phyloP scores from a whole-genome alignment of 2,113 vertebrate species.

The Gnathonemus echidnorhynchus region DNA sequence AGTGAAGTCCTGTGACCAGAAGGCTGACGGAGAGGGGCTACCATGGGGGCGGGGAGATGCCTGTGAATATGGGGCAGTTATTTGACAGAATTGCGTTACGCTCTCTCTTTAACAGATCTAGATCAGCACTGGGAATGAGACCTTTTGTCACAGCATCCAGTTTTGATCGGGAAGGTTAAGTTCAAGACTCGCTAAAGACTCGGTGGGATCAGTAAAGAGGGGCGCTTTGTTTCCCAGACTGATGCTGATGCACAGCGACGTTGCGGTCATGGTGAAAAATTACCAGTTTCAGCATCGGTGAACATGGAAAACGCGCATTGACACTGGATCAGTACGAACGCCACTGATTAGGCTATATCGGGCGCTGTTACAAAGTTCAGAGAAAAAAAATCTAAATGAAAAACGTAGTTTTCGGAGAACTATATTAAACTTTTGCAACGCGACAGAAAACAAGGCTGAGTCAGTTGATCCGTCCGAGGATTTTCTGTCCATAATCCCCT shows the following conservation, averaged over 20 bases:
- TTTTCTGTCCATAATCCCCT: background rate
- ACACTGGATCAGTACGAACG: background rate
- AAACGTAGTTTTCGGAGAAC: background rate
- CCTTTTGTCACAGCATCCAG: background rate
- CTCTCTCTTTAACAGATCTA: background rate
- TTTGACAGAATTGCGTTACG: background rate
- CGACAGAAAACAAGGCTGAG: background rate
- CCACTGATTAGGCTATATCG: background rate
- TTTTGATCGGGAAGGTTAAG: background rate
- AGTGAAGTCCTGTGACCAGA: background rate
- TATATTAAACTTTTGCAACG: background rate
- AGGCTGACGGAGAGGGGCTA: background rate
- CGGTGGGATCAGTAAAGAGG: background rate
- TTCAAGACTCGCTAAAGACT: background rate
- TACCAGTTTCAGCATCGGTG: background rate
- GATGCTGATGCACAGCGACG: background rate
- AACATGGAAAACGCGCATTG: background rate
- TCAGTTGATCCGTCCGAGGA: background rate
- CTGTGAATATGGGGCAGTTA: background rate
- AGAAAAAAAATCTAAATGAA: background rate
- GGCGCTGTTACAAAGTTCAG: background rate
- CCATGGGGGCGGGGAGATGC: background rate
- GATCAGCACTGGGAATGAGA: background rate
- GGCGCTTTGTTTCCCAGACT: background rate
- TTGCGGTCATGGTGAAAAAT: background rate